phyloP scores from a whole-genome alignment of 2,797 vertebrate genomes.

The Cyclopterus lumpus region DNA sequence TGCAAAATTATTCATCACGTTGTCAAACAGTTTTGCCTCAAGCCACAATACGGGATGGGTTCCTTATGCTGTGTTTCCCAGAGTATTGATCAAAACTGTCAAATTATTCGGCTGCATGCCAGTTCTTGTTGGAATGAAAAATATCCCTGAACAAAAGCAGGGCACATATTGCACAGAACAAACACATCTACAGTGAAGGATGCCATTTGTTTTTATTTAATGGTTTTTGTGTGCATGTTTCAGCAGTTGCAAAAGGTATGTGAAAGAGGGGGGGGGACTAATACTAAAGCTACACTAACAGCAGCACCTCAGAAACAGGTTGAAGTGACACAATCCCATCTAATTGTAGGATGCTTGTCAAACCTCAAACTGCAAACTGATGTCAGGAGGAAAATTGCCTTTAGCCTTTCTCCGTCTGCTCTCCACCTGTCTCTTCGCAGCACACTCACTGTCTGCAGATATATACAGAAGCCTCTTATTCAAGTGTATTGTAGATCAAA shows the following conservation, averaged over 20 bases:
- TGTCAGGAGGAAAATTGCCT: conserved; percentile 56
- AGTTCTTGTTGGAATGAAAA: conserved; percentile 39
- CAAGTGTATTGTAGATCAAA: conserved; percentile 28
- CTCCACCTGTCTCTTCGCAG: conserved; percentile 18
- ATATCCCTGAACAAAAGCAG: not conserved
- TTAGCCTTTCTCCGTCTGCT: conserved; percentile 26
- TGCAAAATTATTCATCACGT: conserved; percentile 59
- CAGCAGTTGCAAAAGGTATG: not conserved
- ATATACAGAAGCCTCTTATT: conserved; percentile 15
- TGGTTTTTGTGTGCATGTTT: conserved; percentile 1
- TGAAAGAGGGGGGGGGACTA: not conserved
- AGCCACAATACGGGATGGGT: conserved; percentile 36
- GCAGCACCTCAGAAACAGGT: conserved; percentile 22
- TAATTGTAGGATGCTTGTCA: conserved; percentile 66
- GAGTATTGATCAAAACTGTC: conserved; percentile 60
- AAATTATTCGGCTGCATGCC: conserved; percentile 31
- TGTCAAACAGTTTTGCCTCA: conserved; percentile 49
- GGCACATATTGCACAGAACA: conserved; percentile 17
- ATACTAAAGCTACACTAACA: not conserved
- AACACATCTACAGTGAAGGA: not conserved
- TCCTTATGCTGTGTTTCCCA: conserved; percentile 40
- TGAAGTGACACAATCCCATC: conserved; percentile 48
- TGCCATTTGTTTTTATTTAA: not conserved
- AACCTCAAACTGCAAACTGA: conserved; percentile 43
- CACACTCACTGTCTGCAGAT: conserved; percentile 21